Evolutionary conservation across 2,888 invertebrate genomes (phyloP).

Genomic region (Branchipolynoe longqiensis): DNA sequence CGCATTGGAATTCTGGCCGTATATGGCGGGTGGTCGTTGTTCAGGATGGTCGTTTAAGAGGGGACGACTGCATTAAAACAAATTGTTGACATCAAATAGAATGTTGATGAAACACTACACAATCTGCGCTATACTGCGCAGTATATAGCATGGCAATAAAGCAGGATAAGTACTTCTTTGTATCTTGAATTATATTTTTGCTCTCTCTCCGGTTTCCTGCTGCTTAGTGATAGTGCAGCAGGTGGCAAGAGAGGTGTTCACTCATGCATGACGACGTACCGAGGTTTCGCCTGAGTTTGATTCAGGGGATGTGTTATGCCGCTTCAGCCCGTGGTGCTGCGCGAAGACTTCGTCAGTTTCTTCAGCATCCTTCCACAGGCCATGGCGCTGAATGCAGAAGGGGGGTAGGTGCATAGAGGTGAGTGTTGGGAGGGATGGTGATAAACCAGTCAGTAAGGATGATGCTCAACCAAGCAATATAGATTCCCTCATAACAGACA

Average conservation of each 20-base stretch:
- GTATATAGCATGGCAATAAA: too few species aligned
- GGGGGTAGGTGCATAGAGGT: background rate
- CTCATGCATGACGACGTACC: background rate
- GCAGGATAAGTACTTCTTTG: too few species aligned
- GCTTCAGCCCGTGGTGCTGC: slow-evolving; percentile 20
- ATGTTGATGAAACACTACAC: too few species aligned
- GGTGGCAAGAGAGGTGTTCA: background rate
- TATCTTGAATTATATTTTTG: too few species aligned
- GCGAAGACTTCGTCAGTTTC: slow-evolving; percentile 73
- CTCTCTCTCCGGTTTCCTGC: too few species aligned
- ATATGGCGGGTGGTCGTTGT: too few species aligned
- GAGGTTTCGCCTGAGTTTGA: background rate
- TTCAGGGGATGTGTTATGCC: background rate
- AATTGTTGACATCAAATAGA: too few species aligned
- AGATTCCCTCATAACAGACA: background rate
- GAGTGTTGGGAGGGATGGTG: background rate
- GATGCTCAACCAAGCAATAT: background rate
- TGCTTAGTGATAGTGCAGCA: too few species aligned
- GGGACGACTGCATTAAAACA: too few species aligned
- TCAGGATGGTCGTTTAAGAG: too few species aligned
- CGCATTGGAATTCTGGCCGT: too few species aligned
- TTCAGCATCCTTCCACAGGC: slow-evolving; percentile 90
- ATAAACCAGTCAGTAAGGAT: background rate
- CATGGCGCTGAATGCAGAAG: slow-evolving; percentile 85
- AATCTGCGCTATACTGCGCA: too few species aligned